Percentiles rank a stretch among this genome's conserved stretches.
Conservation (phyloP, 2,797 vertebrate genomes). For the Adelosebastes latens region DNA sequence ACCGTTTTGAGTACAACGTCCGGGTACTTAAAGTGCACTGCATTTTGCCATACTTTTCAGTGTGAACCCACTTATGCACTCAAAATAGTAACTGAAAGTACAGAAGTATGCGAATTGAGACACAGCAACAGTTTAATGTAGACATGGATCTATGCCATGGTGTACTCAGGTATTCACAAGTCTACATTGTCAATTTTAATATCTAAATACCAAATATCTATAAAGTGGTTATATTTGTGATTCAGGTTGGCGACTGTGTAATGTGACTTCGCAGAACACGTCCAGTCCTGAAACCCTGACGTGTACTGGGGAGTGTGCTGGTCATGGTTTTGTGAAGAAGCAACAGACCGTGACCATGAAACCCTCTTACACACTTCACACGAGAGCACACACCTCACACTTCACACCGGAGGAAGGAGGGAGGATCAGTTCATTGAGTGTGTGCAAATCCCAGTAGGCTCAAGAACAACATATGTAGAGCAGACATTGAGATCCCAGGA, state of each 20-base stretch:
- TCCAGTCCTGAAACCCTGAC: not conserved
- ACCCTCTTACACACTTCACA: not conserved
- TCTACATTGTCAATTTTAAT: not conserved
- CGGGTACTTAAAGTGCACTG: no score
- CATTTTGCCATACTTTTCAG: no score
- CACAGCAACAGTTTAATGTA: not conserved
- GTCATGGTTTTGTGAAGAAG: conserved; percentile 31
- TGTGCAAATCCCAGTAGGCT: conserved; percentile 1
- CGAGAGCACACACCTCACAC: conserved; percentile 8
- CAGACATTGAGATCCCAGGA: conserved; percentile 37
- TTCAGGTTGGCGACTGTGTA: not conserved
- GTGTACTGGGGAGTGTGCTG: not conserved
- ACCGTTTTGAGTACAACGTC: no score
- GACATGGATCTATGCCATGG: not conserved
- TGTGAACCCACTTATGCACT: no score
- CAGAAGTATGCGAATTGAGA: no score
- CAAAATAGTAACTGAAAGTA: no score
- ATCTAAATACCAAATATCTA: not conserved
- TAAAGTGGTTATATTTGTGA: not conserved
- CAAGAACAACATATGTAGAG: conserved; percentile 40
- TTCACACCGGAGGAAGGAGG: not conserved
- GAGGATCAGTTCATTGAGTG: not conserved
- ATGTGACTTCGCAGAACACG: not conserved
- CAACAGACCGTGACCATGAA: conserved; percentile 13
- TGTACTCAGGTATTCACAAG: not conserved